Percentiles rank a stretch among this genome's conserved stretches.
Evolutionary conservation across 2,797 vertebrate species (phyloP).

Genomic region (Trachops cirrhosus): DNA sequence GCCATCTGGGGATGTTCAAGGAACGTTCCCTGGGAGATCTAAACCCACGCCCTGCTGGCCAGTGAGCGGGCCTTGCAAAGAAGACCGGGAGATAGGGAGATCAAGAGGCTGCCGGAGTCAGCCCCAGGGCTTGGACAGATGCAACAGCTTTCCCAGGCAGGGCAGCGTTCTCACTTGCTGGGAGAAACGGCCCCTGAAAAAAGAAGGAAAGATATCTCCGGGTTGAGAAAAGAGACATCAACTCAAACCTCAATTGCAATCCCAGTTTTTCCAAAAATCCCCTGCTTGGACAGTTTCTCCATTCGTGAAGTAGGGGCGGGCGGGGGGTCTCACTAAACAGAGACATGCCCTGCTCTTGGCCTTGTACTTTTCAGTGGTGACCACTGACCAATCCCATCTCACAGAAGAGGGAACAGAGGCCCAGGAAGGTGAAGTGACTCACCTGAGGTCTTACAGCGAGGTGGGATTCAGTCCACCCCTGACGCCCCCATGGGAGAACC

Average conservation of each 20-base stretch:
- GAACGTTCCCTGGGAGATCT: not conserved
- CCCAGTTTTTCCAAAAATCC: not conserved
- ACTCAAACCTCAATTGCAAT: not conserved
- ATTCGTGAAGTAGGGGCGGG: not conserved
- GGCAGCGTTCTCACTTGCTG: not conserved
- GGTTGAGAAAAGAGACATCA: not conserved
- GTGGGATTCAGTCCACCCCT: not conserved
- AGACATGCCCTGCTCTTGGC: not conserved
- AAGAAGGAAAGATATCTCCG: not conserved
- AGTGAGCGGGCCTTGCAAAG: not conserved
- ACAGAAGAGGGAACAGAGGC: not conserved
- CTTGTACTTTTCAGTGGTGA: not conserved
- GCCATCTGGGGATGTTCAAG: not conserved
- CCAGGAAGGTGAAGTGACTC: not conserved
- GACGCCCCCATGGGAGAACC: not conserved
- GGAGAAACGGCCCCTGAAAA: not conserved
- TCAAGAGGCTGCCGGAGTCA: accelerated
- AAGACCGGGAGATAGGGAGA: not conserved
- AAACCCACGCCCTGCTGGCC: not conserved
- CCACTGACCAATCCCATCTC: not conserved
- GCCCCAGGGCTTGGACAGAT: not conserved
- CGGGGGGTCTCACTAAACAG: not conserved
- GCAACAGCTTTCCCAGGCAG: not conserved
- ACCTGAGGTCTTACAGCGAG: not conserved
- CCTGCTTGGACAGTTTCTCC: not conserved